Percentiles rank a stretch among this genome's conserved stretches.
phyloP scores from a whole-genome alignment of 2,113 vertebrate species.

The Vicugna pacos region DNA sequence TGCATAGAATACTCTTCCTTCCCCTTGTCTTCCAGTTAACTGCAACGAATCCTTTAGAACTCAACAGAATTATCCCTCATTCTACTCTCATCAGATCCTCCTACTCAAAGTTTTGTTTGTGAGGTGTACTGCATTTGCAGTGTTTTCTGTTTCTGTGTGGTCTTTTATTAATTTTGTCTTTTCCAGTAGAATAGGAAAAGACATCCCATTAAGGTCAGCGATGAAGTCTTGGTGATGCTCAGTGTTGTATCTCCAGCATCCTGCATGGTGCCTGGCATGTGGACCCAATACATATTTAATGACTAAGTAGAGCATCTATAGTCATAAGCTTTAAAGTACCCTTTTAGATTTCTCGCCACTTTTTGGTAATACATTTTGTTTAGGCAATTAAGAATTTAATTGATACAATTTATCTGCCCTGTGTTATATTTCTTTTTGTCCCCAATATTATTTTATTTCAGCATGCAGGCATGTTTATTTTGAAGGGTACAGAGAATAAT shows the following conservation, averaged over 20 bases:
- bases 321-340: neutral
- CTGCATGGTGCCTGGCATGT: neutral
- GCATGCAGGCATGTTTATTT: neutral
- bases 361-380: neutral
- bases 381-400: neutral
- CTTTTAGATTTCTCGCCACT: neutral
- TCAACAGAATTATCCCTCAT: neutral
- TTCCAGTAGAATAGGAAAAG: neutral
- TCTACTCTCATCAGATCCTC: neutral
- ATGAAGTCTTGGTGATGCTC: neutral
- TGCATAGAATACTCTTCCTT: neutral
- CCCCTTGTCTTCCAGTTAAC: neutral
- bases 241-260: neutral
- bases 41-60: neutral
- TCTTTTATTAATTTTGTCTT: neutral
- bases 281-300: neutral
- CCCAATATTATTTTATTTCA: conserved; percentile 13
- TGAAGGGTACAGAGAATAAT: neutral
- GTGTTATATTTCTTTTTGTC: neutral
- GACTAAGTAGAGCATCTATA: neutral
- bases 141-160: neutral
- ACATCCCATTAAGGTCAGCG: neutral
- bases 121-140: neutral
- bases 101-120: neutral
- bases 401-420: neutral